phyloP scores from a whole-genome alignment of 2,888 invertebrate species.

The Coleophora deauratella region DNA sequence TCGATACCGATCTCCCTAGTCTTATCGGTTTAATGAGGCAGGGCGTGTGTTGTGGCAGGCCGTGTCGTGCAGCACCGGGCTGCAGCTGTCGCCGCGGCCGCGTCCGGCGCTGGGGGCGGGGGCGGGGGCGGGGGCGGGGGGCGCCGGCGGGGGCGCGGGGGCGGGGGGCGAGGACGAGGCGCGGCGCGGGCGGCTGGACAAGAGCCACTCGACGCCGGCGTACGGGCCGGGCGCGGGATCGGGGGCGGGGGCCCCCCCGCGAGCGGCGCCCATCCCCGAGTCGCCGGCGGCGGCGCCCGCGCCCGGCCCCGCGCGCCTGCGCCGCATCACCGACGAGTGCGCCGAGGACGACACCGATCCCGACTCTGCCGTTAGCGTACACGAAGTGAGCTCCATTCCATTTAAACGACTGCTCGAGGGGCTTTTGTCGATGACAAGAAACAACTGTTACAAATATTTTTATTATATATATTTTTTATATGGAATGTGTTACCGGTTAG shows the following conservation, averaged over 20 bases:
- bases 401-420: no score
- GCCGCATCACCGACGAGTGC: slow-evolving; percentile 39
- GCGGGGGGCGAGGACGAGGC: slow-evolving; percentile 4
- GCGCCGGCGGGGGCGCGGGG: background rate
- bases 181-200: slow-evolving; percentile 69
- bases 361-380: background rate
- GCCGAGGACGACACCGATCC: background rate
- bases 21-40: no score
- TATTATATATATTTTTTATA: no score
- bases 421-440: no score
- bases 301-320: slow-evolving; percentile 73
- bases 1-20: no score
- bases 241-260: slow-evolving; percentile 17
- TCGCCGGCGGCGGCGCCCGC: slow-evolving; percentile 51
- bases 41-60: slow-evolving; percentile 47
- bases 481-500: no score
- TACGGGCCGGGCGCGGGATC: slow-evolving; percentile 76
- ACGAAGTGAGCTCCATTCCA: no score
- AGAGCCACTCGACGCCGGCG: slow-evolving; percentile 88
- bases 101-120: slow-evolving; percentile 77
- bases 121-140: slow-evolving; percentile 7
- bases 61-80: slow-evolving; percentile 83
- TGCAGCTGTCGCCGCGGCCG: slow-evolving; percentile 80
- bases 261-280: slow-evolving; percentile 45
- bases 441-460: no score